Evolutionary conservation across 1,140 invertebrate genomes (phyloP), one percentile per base, ranked within the genome.

Genomic region (Augochlora pura): DNA sequence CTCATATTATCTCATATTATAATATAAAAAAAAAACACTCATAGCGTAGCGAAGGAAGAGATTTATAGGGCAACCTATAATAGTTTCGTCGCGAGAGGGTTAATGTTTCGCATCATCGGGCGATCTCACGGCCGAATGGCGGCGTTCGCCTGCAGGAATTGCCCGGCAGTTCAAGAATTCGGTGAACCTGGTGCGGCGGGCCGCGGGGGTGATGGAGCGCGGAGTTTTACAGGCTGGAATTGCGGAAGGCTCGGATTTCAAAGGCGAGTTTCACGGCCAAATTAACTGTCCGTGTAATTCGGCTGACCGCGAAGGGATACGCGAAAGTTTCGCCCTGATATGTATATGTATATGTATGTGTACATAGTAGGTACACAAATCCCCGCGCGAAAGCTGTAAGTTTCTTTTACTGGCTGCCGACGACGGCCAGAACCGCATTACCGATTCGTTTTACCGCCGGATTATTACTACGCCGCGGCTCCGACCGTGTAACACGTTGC

Each of bases 211-310:
- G 54, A 10, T 16, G 25, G n/a, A 70, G 57, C 10, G 42, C 54
- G 52, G 57, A 27, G 42, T 71, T 77, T 77, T 52, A n/a, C n/a
- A 83, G 69, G 69, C 62, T 42, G 38, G 32, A 73, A 84, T 84
- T 65, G 81, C 68, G 68, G 25, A 49, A 49, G 69, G 52, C 25
- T 82, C 25, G 39, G 52, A 27, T 79, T 65, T 83, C 81, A 84
- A 83, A 84, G 82, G 52, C 46, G 23, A 73, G 69, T 84, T 84
- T 83, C 64, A 70, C 63, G 21, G 69, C 27, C 38, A 78, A 83
- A 84, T 84, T 79, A 84, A 84, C 82, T 68, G 59, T 66, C 81
- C 81, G 65, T 84, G 76, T 82, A 83, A 84, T 83, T 83, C 54
- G 52, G 70, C 52, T 72, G 77, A 82, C 81, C 75, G 25, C 73